phyloP scores from a whole-genome alignment of 2,888 invertebrate species.

The Spodoptera picta region DNA sequence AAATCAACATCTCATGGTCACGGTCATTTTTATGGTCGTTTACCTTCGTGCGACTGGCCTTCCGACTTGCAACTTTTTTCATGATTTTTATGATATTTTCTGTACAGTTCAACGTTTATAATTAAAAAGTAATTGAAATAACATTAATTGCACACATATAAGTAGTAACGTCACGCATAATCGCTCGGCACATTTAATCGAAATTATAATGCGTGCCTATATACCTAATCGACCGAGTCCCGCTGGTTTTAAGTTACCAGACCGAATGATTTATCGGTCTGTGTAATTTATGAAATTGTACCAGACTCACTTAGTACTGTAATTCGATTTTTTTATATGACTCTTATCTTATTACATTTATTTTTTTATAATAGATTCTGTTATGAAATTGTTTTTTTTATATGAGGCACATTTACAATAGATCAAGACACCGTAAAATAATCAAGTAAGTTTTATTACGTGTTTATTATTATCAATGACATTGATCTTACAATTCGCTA shows the following conservation, averaged over 20 bases:
- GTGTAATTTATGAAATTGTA: constrained; percentile 46
- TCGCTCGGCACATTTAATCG: constrained; percentile 17
- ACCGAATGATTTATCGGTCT: constrained; percentile 39
- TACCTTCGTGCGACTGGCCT: constrained; percentile 35
- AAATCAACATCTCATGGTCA: constrained; percentile 44
- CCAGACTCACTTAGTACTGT: background rate
- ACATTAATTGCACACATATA: constrained; percentile 7
- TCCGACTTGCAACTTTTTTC: constrained; percentile 4
- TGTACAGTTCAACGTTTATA: constrained; percentile 4
- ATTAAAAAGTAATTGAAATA: constrained; percentile 20
- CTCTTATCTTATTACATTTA: too few relatives aligned
- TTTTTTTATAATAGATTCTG: too few relatives aligned
- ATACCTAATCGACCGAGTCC: constrained; percentile 42
- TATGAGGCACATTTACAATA: too few relatives aligned
- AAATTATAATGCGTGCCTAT: constrained; percentile 36
- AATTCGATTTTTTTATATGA: background rate
- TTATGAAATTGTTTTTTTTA: too few relatives aligned
- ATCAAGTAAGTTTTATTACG: constrained; percentile 32
- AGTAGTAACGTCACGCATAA: constrained; percentile 27
- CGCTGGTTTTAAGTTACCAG: constrained; percentile 40
- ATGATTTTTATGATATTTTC: constrained; percentile 6
- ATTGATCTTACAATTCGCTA: constrained; percentile 55
- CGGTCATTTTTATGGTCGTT: constrained; percentile 50
- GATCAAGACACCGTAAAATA: constrained; percentile 16
- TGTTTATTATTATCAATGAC: constrained; percentile 48